Conservation (phyloP, 2,113 vertebrate species). For the Austrofundulus limnaeus region DNA sequence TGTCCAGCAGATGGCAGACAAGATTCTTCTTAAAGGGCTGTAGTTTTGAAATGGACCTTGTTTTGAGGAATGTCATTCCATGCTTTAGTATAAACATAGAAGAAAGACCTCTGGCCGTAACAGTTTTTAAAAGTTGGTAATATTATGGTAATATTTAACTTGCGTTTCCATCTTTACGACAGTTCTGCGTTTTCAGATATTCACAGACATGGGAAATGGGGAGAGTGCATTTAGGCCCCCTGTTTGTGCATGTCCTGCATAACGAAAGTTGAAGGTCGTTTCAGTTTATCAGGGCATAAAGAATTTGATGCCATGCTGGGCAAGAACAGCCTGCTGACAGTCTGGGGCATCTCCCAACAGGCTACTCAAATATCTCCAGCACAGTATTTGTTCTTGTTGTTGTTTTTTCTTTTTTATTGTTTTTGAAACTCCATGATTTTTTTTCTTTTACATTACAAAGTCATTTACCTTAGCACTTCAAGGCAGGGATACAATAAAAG, state of each 20-base stretch:
- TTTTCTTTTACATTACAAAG: no score
- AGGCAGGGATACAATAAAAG: not conserved
- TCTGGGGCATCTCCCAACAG: conserved; percentile 7
- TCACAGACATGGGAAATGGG: not conserved
- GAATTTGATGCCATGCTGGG: conserved; percentile 13
- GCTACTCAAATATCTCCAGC: not conserved
- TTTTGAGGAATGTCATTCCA: no score
- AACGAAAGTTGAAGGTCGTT: conserved; percentile 29
- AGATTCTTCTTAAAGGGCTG: no score
- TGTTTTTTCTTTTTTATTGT: not conserved
- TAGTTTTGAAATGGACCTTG: no score
- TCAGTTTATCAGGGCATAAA: conserved; percentile 25
- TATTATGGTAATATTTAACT: no score
- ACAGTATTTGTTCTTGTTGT: not conserved
- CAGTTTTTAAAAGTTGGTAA: no score
- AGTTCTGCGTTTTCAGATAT: not conserved
- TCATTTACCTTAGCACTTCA: no score
- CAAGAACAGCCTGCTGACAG: conserved; percentile 15
- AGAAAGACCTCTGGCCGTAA: no score
- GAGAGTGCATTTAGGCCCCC: not conserved
- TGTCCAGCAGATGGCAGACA: no score
- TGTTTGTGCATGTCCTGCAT: not conserved
- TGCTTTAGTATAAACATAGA: no score
- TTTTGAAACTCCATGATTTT: no score
- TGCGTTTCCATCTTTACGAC: not conserved